Evolutionary conservation across 2,797 vertebrate genomes (phyloP).

Genomic region (Gymnopithys bicolor): DNA sequence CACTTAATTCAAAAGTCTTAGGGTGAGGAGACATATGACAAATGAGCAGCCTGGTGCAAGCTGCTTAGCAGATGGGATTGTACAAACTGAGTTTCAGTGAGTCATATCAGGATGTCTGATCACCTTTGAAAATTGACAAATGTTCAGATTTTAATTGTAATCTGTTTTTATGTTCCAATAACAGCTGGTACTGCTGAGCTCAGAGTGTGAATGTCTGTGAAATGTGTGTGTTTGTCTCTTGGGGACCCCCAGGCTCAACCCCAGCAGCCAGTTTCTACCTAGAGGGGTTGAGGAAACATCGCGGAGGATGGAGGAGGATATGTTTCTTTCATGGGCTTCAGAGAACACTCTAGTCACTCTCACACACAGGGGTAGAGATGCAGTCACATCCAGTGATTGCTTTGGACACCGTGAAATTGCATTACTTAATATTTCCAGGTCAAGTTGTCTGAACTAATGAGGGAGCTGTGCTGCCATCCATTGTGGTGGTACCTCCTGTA

Average conservation of each 20-base stretch:
- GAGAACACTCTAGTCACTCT: background rate
- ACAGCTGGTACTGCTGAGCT: background rate
- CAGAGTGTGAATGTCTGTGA: background rate
- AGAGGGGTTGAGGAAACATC: background rate
- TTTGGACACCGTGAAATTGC: background rate
- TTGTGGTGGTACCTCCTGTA: background rate
- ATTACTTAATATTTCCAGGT: background rate
- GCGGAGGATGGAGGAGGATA: background rate
- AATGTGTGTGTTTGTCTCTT: background rate
- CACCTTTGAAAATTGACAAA: constrained; percentile 25
- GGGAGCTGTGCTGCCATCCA: background rate
- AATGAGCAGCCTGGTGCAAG: constrained; percentile 32
- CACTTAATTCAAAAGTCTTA: constrained; percentile 6
- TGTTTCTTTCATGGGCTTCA: background rate
- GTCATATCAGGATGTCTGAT: constrained; percentile 17
- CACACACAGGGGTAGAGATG: too few species aligned
- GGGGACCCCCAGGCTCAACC: background rate
- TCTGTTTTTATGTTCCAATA: constrained; percentile 24
- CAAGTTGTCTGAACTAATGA: background rate
- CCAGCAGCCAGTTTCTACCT: background rate
- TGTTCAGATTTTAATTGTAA: constrained; percentile 45
- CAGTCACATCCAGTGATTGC: background rate
- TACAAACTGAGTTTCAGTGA: constrained; percentile 1
- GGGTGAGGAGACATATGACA: constrained; percentile 20
- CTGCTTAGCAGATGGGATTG: constrained; percentile 24